Conservation (phyloP, 1,140 invertebrate genomes). For the Brachionus manjavacas region DNA sequence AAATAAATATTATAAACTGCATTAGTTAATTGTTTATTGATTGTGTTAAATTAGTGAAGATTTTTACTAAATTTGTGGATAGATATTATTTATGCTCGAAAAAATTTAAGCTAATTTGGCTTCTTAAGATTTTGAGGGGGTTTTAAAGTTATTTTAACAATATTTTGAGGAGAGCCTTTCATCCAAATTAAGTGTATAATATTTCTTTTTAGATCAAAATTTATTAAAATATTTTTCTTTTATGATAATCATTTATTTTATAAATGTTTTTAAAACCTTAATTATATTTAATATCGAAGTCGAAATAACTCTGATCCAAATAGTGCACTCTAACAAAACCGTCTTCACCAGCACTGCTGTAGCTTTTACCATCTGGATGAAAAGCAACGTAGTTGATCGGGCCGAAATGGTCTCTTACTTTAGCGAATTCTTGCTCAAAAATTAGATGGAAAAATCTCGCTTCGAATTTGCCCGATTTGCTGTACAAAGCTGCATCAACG, state of each 20-base stretch:
- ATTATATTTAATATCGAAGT: conserved; percentile 85
- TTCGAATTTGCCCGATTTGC: conserved; percentile 88
- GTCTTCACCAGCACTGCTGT: conserved; percentile 94
- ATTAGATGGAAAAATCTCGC: conserved; percentile 94
- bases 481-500: conserved; percentile 92
- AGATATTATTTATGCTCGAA: too few species aligned
- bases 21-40: too few species aligned
- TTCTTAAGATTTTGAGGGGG: too few species aligned
- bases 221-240: neutral
- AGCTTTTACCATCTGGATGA: conserved; percentile 94
- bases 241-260: neutral
- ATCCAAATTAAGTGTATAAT: too few species aligned
- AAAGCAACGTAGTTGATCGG: conserved; percentile 97
- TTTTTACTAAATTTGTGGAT: too few species aligned
- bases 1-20: too few species aligned
- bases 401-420: conserved; percentile 97
- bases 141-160: too few species aligned
- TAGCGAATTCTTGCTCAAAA: conserved; percentile 98
- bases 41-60: too few species aligned
- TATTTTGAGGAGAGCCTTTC: too few species aligned
- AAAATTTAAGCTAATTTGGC: too few species aligned
- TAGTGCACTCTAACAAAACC: conserved; percentile 92
- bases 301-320: conserved; percentile 92
- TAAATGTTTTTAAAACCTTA: conserved; percentile 6
- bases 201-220: neutral